Evolutionary conservation across 2,888 invertebrate species (phyloP), one percentile per base, ranked within the genome.

Genomic region (Strigamia maritima): DNA sequence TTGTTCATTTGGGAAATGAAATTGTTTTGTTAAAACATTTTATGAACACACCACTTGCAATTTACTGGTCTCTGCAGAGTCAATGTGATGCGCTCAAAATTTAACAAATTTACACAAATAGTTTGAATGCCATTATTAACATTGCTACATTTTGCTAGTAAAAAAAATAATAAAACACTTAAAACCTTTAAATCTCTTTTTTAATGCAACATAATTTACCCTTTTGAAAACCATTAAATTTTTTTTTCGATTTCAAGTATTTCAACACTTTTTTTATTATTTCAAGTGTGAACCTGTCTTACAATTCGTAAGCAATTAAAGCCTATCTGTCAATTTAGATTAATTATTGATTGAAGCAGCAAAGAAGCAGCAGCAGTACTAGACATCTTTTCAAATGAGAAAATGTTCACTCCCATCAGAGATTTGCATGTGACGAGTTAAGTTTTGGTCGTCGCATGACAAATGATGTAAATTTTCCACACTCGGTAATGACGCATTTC

Each of bases 11-110:
- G 54, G 54, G 54, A 54, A 54, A 54, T 54, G 54, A 54, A 54
- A 54, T 54, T 54, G 54, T 54, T 54, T 54, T 54, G 54, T 54
- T 54, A 54, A 54, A 54, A 54, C 54, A 54, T 54, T 54, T 54
- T 54, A 54, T 54, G 54, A 54, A 54, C 54, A 54, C 54, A 54
- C 54, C 44, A 54, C 54, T 54, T 54, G 54, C 54, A 54, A 54
- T 54, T 54, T 54, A 54, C 54, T 54, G 54, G 54, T 54, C 54
- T 54, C 54, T 54, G 22, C 54, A 54, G 54, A 54, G 54, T 54
- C 54, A 1, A 19, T 19, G 54, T 19, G 54, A 54, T 54, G 54
- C 54, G 54, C 54, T 54, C 54, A 54, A 54, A 54, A 54, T 54
- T 54, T 54, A 54, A 54, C 54, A 54, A 54, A 54, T 54, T 54